Conservation (phyloP, 2,113 vertebrate species). For the Notechis scutatus region DNA sequence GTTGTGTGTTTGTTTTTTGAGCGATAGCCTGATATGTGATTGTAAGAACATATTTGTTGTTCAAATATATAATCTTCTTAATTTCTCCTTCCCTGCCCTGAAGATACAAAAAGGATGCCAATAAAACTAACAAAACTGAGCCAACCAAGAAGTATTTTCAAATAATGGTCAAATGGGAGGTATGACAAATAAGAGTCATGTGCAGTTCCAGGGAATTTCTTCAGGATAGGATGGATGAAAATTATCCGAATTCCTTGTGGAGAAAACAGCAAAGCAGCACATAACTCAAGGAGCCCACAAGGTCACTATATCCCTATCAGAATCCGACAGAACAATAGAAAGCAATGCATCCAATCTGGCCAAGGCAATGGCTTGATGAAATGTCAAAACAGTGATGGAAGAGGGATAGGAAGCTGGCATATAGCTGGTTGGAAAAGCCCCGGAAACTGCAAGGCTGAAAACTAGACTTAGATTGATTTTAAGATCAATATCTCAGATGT, state of each 20-base stretch:
- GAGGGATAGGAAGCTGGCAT: not conserved
- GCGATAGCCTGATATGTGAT: not conserved
- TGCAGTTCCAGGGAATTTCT: not conserved
- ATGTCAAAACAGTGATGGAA: not conserved
- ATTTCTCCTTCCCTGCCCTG: not conserved
- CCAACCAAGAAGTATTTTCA: not conserved
- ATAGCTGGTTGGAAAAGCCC: not conserved
- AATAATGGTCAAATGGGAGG: not conserved
- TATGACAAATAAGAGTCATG: not conserved
- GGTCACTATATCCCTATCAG: not conserved
- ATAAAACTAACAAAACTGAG: not conserved
- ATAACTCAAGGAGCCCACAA: not conserved
- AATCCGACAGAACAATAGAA: not conserved
- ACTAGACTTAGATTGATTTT: not conserved
- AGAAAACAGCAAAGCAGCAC: not conserved
- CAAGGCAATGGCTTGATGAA: not conserved
- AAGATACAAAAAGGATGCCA: not conserved
- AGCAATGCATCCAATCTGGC: not conserved
- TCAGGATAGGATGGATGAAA: not conserved
- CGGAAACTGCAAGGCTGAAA: not conserved
- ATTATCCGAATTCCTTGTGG: not conserved
- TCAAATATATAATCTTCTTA: not conserved
- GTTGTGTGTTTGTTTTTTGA: not conserved
- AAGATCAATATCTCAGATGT: not conserved
- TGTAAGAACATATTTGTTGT: not conserved